These are phyloP conservation scores for Oligia fasciuncula DNA, from an alignment of 2,888 invertebrate genomes.

Conservation along the genomic window DNA sequence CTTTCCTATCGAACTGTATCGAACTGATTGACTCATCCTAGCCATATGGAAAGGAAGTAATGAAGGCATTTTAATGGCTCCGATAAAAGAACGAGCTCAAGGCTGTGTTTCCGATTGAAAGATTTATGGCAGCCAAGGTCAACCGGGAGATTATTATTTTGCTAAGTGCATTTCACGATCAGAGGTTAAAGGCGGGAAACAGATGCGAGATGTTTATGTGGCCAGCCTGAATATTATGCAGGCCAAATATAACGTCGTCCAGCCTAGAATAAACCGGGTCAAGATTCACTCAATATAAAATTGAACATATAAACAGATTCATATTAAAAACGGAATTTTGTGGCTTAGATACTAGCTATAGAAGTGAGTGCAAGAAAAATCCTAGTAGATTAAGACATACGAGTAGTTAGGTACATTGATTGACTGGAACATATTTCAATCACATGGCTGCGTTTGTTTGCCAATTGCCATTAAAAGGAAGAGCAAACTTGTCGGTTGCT, in stretches of 20 bases:
- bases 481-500: neutral
- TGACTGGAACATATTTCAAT: neutral
- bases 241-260: conserved; percentile 54
- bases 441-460: neutral
- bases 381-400: neutral
- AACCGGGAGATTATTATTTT: conserved; percentile 65
- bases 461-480: neutral
- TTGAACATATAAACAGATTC: neutral
- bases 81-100: conserved; percentile 79
- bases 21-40: conserved; percentile 73
- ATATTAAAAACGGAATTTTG: neutral
- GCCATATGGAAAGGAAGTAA: conserved; percentile 80
- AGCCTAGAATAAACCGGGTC: conserved; percentile 48
- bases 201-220: no score
- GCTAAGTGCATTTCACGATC: conserved; percentile 72
- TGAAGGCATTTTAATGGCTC: conserved; percentile 80
- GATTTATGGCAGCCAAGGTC: conserved; percentile 76
- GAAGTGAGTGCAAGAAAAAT: neutral
- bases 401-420: neutral
- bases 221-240: conserved; percentile 39
- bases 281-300: conserved; percentile 42
- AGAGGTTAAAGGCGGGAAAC: conserved; percentile 66
- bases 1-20: conserved; percentile 44
- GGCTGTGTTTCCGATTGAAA: conserved; percentile 73
- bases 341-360: neutral